phyloP scores from a whole-genome alignment of 2,113 vertebrate species.

The Neolamprologus tretocephalus region DNA sequence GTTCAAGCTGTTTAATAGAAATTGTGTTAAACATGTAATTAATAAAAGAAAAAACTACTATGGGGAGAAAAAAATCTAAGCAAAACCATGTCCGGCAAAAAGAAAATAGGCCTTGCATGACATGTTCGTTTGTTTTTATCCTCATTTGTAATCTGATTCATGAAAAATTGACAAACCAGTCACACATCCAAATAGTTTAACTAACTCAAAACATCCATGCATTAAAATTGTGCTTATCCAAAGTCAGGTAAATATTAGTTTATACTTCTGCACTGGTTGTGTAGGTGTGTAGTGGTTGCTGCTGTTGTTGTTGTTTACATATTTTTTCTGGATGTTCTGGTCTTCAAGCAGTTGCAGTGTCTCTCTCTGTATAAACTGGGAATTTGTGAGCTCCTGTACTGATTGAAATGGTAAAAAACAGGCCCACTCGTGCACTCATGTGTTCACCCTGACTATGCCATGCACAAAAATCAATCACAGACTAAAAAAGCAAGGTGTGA shows the following conservation, averaged over 20 bases:
- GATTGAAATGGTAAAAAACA: not conserved
- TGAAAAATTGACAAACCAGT: not conserved
- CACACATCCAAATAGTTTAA: not conserved
- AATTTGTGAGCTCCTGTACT: not conserved
- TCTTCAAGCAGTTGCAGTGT: not conserved
- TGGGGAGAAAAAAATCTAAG: not conserved
- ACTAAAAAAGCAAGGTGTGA: not conserved
- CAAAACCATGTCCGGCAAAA: not conserved
- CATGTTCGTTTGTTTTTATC: not conserved
- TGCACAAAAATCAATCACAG: not conserved
- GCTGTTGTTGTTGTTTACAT: not conserved
- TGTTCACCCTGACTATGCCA: not conserved
- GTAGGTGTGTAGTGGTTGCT: not conserved
- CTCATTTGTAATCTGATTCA: not conserved
- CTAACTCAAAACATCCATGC: not conserved
- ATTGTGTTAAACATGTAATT: not conserved
- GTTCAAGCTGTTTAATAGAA: not conserved
- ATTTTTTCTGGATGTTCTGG: rapidly evolving
- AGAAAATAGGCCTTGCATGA: not conserved
- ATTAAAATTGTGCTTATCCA: not conserved
- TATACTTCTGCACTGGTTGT: not conserved
- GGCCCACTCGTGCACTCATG: not conserved
- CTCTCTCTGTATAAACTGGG: not conserved
- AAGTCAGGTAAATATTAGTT: not conserved
- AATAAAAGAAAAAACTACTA: not conserved